Conservation (phyloP, 2,113 vertebrate genomes). For the Lates calcarifer region DNA sequence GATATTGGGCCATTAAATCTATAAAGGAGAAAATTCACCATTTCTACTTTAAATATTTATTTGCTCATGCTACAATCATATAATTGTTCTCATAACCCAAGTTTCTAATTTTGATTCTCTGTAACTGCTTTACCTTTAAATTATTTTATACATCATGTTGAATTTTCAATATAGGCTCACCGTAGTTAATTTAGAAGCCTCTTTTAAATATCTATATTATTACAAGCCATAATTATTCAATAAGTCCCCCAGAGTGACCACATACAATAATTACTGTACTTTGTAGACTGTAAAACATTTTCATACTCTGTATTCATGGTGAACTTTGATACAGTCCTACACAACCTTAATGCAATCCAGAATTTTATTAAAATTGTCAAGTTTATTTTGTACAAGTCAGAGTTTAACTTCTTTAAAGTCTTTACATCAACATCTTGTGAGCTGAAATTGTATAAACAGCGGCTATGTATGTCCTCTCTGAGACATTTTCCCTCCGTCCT, state of each 20-base stretch:
- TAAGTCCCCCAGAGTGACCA: not conserved
- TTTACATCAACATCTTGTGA: not conserved
- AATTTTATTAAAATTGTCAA: not conserved
- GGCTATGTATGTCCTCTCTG: not conserved
- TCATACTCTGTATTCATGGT: not conserved
- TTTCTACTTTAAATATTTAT: too few species aligned
- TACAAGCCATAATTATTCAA: not conserved
- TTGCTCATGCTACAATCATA: not conserved
- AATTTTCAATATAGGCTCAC: not conserved
- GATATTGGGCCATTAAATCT: too few species aligned
- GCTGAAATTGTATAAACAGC: slow-evolving; percentile 16
- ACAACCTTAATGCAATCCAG: not conserved
- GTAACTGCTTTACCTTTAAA: not conserved
- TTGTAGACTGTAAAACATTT: not conserved
- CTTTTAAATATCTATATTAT: not conserved
- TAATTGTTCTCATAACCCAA: not conserved
- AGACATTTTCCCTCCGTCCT: slow-evolving; percentile 10
- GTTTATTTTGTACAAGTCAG: not conserved
- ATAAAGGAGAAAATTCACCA: too few species aligned
- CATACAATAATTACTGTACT: not conserved
- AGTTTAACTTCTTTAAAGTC: not conserved
- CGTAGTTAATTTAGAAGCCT: not conserved
- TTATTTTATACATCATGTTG: not conserved
- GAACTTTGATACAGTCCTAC: not conserved
- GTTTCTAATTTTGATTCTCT: too few species aligned